A percentile compares a stretch with the other conserved stretches of the same genome.
Evolutionary conservation across 2,113 vertebrate genomes (phyloP).

Genomic region (Tachysurus fulvidraco): DNA sequence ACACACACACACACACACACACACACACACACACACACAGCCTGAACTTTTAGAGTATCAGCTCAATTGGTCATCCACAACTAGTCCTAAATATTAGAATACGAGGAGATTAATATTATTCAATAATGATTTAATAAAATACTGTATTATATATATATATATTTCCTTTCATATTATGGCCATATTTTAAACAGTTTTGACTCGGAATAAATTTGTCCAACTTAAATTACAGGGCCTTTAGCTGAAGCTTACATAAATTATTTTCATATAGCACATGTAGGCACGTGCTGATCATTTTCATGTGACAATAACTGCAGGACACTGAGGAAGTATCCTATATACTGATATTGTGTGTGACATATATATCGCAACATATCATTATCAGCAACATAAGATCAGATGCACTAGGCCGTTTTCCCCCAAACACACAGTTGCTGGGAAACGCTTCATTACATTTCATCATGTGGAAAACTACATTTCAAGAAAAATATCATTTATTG

Average conservation of each 20-base stretch:
- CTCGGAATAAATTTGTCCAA: background rate
- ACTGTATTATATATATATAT: background rate
- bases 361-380: background rate
- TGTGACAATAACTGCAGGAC: background rate
- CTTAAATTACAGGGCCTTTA: background rate
- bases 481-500: conserved; percentile 18
- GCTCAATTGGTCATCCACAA: background rate
- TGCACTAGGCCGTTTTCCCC: background rate
- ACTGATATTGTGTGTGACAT: background rate
- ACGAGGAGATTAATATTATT: background rate
- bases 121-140: conserved; percentile 34
- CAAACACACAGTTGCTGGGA: background rate
- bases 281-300: background rate
- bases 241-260: background rate
- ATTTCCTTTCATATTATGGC: background rate
- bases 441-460: background rate
- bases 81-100: background rate
- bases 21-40: background rate
- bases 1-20: too few relatives aligned
- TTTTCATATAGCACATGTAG: background rate
- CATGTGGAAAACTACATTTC: conserved; percentile 6
- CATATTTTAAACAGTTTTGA: background rate
- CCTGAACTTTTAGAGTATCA: conserved; percentile 21
- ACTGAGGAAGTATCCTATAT: background rate
- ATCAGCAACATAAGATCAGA: background rate